Base-by-base conservation (phyloP, 1,140 invertebrate genomes). In the Marisa cornuarietis region DNA sequence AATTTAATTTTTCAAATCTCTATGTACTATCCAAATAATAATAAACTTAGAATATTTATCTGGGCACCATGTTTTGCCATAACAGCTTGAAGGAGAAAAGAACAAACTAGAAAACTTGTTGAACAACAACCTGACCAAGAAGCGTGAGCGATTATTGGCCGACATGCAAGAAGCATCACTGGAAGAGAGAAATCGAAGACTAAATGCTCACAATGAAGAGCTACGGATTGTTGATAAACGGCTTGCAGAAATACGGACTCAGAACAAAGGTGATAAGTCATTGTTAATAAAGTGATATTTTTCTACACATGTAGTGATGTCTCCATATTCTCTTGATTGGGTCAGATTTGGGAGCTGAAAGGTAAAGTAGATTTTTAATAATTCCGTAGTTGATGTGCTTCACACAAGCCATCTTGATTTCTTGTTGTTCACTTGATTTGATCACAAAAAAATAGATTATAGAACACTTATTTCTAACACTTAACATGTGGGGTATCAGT, bases 61-160 rank as follows among this genome's bases (percentile, higher is more conserved):
- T 22, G 42, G 18, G 18, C n/a, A 42, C 18, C 49, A 49, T 42
- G 24, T 26, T 24, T 74, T 80, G 20, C 26, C 72, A 79, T 73
- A 82, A 31, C 84, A 93, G 90, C 92, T 99, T 16, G 98, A 99
- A 91, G 96, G 97, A 54, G 96, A 97, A 82, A 99, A 99, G 91
- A 99, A 98, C 90, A 98, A 98, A 90, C 92, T 99, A 62, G 98
- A 99, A 91, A 99, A 99, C 93, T 92, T 99, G 66, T 92, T 99
- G 54, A 97, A 97, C n/a, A 99, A 99, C 90, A 99, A 99, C 92
- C 93, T 99, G 62, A 96, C 98, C 71, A 92, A 91, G 90, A 92
- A 91, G 95, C 80, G 95, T 95, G 90, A 98, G 96, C 90, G 97
- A 89, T 92, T 99, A 0, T 94, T 93, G 76, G 75, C 78, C 18